Evolutionary conservation across 1,140 invertebrate species (phyloP).

Genomic region (Drosophila rhopaloa): DNA sequence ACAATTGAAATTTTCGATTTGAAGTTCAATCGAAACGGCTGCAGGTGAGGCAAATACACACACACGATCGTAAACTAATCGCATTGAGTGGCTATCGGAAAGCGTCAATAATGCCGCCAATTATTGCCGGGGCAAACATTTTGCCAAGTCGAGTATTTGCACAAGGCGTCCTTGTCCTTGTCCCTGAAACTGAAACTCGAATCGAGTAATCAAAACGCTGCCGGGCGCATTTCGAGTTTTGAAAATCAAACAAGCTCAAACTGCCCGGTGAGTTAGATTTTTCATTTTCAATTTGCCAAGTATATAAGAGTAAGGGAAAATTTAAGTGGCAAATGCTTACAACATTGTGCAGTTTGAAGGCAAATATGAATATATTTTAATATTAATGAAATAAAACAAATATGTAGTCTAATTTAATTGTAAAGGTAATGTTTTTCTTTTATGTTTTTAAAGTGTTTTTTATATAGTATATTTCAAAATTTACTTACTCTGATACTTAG

Average conservation of each 20-base stretch:
- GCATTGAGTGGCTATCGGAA: conserved; percentile 71
- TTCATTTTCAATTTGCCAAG: neutral
- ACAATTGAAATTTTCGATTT: conserved; percentile 55
- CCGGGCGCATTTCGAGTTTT: conserved; percentile 12
- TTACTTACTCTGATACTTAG: no score
- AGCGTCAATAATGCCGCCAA: conserved; percentile 73
- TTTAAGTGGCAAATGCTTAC: neutral
- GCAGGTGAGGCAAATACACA: conserved; percentile 50
- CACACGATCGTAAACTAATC: conserved; percentile 52
- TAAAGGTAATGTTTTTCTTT: no score
- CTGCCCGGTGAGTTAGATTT: conserved; percentile 1
- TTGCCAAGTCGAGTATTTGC: conserved; percentile 61
- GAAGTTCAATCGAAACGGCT: conserved; percentile 43
- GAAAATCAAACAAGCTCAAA: conserved; percentile 2
- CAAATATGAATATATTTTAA: no score
- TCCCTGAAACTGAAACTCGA: conserved; percentile 47
- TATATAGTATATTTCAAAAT: no score
- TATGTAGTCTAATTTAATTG: no score
- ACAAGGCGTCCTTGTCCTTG: conserved; percentile 80
- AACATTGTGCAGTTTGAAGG: no score
- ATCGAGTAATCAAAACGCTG: conserved; percentile 37
- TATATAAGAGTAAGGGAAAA: neutral
- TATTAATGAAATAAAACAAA: no score
- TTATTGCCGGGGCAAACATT: conserved; percentile 46
- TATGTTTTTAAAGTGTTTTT: no score